Evolutionary conservation across 2,797 vertebrate species (phyloP).

Genomic region (Bovichtus variegatus): DNA sequence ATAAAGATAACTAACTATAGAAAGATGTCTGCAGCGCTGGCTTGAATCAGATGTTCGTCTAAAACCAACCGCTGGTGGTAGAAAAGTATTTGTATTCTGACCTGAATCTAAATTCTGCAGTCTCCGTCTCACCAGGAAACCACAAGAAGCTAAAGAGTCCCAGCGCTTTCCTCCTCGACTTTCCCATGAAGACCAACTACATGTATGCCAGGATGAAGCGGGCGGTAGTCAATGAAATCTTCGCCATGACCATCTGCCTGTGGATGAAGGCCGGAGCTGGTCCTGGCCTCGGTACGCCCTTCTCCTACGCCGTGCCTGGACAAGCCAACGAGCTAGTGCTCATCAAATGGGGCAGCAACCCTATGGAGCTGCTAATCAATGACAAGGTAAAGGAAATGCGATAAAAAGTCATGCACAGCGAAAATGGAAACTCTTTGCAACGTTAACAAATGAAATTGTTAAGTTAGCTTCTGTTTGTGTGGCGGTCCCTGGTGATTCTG

Average conservation of each 20-base stretch:
- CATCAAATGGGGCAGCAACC: slow-evolving; percentile 90
- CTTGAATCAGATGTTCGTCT: neutral
- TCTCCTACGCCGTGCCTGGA: slow-evolving; percentile 89
- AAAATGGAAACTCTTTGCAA: neutral
- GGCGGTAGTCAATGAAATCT: slow-evolving; percentile 86
- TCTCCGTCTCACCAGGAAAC: slow-evolving; percentile 61
- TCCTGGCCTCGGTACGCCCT: slow-evolving; percentile 87
- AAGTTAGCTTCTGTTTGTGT: neutral
- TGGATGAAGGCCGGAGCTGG: slow-evolving; percentile 86
- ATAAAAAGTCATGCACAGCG: neutral
- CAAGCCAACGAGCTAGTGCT: slow-evolving; percentile 91
- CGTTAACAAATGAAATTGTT: neutral
- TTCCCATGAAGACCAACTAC: slow-evolving; percentile 90
- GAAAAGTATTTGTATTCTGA: neutral
- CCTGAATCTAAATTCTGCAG: neutral
- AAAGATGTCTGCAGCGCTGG: too few species aligned
- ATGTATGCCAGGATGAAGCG: slow-evolving; percentile 87
- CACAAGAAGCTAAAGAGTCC: slow-evolving; percentile 83
- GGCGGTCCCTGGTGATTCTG: neutral
- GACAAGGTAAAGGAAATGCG: slow-evolving; percentile 78
- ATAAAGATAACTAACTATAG: too few species aligned
- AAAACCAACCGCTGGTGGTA: neutral
- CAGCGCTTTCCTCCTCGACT: slow-evolving; percentile 86
- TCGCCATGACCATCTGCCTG: slow-evolving; percentile 88
- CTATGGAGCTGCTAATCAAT: slow-evolving; percentile 90